Percentiles rank a stretch among this genome's conserved stretches.
Conservation (phyloP, 1,140 invertebrate species). For the Drusus annulatus region DNA sequence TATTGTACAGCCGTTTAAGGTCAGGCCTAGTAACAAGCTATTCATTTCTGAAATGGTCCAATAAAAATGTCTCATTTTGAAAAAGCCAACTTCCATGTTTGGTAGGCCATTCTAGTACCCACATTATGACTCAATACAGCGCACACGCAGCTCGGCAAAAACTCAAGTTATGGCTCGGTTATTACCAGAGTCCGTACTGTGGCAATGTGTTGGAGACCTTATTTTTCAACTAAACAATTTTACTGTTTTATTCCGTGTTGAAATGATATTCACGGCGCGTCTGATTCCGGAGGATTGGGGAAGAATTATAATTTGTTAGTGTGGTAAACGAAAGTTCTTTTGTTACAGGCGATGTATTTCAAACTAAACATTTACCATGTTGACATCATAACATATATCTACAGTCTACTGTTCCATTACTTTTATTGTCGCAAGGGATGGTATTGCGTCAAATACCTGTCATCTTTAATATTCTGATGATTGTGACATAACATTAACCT, state of each 20-base stretch:
- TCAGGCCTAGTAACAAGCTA: conserved; percentile 30
- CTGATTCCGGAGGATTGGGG: not conserved
- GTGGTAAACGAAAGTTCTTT: not conserved
- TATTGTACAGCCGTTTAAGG: conserved; percentile 28
- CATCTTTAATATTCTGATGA: too few species aligned
- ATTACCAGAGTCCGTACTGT: not conserved
- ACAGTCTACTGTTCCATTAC: too few species aligned
- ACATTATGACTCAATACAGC: conserved; percentile 34
- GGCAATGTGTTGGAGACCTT: conserved; percentile 9
- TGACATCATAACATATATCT: too few species aligned
- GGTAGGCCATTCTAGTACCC: conserved; percentile 37
- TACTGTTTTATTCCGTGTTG: conserved; percentile 24
- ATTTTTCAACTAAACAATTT: conserved; percentile 26
- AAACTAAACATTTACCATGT: too few species aligned
- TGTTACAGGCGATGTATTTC: too few species aligned
- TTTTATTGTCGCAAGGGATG: too few species aligned
- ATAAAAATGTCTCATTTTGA: conserved; percentile 46
- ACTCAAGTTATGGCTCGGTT: conserved; percentile 25
- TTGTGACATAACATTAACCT: too few species aligned
- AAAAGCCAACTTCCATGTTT: conserved; percentile 27
- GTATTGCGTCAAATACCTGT: too few species aligned
- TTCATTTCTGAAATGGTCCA: conserved; percentile 41
- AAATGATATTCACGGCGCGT: conserved; percentile 2
- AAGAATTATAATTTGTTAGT: not conserved
- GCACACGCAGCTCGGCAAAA: conserved; percentile 34